phyloP scores from a whole-genome alignment of 2,888 invertebrate genomes.

The Argynnis bischoffii region DNA sequence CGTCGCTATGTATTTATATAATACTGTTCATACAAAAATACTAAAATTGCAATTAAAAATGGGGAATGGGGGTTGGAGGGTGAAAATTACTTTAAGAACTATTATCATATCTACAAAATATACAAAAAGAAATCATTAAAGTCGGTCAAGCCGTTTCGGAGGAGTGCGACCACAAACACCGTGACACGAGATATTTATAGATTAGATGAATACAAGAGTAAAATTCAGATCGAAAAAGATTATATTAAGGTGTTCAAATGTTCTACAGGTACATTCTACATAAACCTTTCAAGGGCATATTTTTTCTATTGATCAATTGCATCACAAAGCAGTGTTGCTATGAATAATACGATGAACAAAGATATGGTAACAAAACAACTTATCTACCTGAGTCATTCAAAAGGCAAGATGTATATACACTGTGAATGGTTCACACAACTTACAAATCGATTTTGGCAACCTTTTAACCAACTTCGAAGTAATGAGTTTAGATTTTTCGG shows the following conservation, averaged over 20 bases:
- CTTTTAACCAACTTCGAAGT: neutral
- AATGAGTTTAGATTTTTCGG: neutral
- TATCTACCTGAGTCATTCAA: constrained; percentile 15
- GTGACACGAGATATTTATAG: no score
- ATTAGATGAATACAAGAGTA: no score
- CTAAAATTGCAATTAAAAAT: no score
- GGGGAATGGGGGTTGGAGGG: no score
- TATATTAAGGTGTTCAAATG: neutral
- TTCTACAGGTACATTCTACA: neutral
- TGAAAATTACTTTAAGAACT: no score
- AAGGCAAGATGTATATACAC: constrained; percentile 3
- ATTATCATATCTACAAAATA: no score
- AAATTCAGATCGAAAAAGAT: neutral
- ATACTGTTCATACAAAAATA: no score
- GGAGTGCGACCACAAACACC: no score
- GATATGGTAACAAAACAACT: constrained; percentile 15
- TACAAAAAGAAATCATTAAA: no score
- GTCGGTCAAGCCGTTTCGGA: no score
- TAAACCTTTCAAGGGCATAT: constrained; percentile 1
- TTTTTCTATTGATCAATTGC: constrained; percentile 14
- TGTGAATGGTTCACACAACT: neutral
- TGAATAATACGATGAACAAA: constrained; percentile 10
- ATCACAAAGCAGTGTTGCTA: constrained; percentile 8
- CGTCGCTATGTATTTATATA: no score
- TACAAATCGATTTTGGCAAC: constrained; percentile 9